Percentiles rank a stretch among this genome's conserved stretches.
phyloP scores from a whole-genome alignment of 2,888 invertebrate genomes.

The Dysmachus trigonus region DNA sequence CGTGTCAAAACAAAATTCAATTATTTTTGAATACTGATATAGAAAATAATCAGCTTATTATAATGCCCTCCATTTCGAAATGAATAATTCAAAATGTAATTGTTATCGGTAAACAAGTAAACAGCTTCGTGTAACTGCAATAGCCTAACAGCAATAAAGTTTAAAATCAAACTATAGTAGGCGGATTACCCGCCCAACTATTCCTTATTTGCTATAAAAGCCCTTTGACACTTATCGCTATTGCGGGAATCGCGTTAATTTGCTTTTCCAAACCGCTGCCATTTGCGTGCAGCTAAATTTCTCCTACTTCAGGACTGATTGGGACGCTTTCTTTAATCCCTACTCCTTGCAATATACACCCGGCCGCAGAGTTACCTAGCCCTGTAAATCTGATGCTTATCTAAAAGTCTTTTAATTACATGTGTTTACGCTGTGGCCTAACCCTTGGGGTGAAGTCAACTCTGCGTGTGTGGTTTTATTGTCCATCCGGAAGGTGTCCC shows the following conservation, averaged over 20 bases:
- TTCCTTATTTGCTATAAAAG: neutral
- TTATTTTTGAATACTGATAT: too few relatives aligned
- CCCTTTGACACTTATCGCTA: neutral
- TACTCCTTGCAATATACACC: neutral
- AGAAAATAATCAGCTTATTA: too few relatives aligned
- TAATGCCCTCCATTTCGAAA: too few relatives aligned
- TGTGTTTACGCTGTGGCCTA: slow-evolving; percentile 36
- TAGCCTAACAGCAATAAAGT: too few relatives aligned
- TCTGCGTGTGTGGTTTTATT: slow-evolving; percentile 11
- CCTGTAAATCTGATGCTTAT: slow-evolving; percentile 46
- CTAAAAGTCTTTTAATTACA: slow-evolving; percentile 48
- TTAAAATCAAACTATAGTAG: neutral
- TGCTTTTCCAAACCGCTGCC: neutral
- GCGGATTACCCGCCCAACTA: neutral
- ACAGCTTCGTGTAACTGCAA: too few relatives aligned
- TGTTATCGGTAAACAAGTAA: too few relatives aligned
- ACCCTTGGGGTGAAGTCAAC: neutral
- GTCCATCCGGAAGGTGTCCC: neutral
- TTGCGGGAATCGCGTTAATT: neutral
- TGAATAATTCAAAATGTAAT: too few relatives aligned
- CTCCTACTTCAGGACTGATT: neutral
- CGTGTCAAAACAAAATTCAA: too few relatives aligned
- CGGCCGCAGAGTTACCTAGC: neutral
- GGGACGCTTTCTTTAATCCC: neutral
- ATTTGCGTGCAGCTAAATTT: slow-evolving; percentile 1